Base-by-base conservation (phyloP, 2,113 vertebrate genomes). In the Paramormyrops kingsleyae region DNA sequence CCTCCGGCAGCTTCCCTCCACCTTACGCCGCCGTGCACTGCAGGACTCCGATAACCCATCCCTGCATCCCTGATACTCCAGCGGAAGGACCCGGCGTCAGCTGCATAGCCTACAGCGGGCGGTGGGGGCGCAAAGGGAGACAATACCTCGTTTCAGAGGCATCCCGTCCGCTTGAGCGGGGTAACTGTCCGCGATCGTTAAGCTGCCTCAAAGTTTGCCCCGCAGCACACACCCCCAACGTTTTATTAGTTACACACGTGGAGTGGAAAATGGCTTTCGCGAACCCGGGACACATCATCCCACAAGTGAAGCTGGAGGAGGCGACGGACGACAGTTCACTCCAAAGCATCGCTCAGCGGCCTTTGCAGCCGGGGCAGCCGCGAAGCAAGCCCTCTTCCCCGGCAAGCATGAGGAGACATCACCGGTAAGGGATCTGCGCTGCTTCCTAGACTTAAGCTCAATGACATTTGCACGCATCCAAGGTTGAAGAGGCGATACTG, bases 251-350 rank as follows among this genome's bases (percentile, higher is more conserved):
- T 31, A 59, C 74, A 44, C 89, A 85, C 86, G 89, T 46, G 47
- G 89, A n/a, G 84, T 31, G 15, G 31, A 39, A 87, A 50, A 93
- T 93, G 93, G 90, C 93, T 91, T 91, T 91, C 77, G 91, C 91
- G 5, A 91, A 90, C 86, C 80, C 91, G 17, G 91, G 89, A 27
- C 93, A 90, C 88, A 87, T 93, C 21, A 93, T 93, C 49, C 93
- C 92, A n/a, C 91, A 90, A 90, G 31, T 93, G 90, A 91, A 91
- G 46, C 91, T 93, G 74, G 91, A 93, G 50, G 93, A 93, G 88
- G 85, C 91, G 85, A 91, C 90, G 84, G 93, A 93, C 53, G 90
- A 88, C 83, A 88, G 88, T 87, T 85, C 91, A 35, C 53, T 89
- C 50, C 85, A 88, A 49, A 91, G 91, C 91, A 90, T 90, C 80